Conservation (phyloP, 2,888 invertebrate species). For the Tenthredo mesomela region DNA sequence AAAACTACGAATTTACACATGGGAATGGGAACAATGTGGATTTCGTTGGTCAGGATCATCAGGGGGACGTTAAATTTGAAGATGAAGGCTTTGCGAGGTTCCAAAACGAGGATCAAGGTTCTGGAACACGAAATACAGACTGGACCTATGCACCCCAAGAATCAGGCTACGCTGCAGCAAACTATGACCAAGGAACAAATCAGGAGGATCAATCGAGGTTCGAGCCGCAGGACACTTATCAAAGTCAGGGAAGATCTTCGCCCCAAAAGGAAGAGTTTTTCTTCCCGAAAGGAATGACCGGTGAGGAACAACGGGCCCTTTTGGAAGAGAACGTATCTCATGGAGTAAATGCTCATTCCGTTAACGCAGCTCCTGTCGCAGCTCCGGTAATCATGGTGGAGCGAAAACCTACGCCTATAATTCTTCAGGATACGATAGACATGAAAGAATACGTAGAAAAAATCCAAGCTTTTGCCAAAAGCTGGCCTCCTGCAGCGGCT, state of each 20-base stretch:
- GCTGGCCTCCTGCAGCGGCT: conserved; percentile 65
- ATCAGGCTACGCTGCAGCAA: not conserved
- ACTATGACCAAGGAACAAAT: not conserved
- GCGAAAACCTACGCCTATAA: conserved; percentile 55
- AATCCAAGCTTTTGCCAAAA: conserved; percentile 69
- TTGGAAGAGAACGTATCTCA: not conserved
- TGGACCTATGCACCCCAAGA: not conserved
- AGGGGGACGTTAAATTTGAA: conserved; percentile 2
- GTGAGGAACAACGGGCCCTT: not conserved
- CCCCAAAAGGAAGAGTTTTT: not conserved
- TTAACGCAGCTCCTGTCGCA: not conserved
- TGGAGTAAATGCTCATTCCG: not conserved
- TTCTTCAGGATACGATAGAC: conserved; percentile 68
- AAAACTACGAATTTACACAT: not conserved
- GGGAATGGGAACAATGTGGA: conserved; percentile 12
- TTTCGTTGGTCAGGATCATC: not conserved
- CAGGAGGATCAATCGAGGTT: not conserved
- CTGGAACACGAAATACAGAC: not conserved
- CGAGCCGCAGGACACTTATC: not conserved
- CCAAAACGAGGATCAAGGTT: not conserved
- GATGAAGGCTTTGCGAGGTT: not conserved
- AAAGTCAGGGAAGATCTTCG: not conserved
- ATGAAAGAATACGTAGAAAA: conserved; percentile 70
- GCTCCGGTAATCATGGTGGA: not conserved
- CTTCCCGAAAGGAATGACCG: not conserved